Conservation (phyloP, 2,113 vertebrate genomes). For the Speoplatyrhinus poulsoni region DNA sequence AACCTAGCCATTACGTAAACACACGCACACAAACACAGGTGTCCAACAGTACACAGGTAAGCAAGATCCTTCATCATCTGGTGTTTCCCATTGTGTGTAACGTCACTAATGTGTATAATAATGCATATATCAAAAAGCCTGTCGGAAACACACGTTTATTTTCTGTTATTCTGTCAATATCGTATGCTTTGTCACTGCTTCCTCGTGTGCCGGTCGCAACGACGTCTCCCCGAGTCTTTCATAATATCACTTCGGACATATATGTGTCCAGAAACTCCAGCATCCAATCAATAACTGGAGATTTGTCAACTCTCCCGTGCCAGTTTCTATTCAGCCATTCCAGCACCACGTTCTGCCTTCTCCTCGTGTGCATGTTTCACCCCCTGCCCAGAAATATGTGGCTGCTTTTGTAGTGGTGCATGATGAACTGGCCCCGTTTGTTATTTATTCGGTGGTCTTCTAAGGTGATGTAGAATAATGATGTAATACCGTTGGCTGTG, state of each 20-base stretch:
- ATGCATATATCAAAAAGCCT: conserved; percentile 37
- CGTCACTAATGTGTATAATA: no score
- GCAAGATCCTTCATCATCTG: not conserved
- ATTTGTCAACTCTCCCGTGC: conserved; percentile 61
- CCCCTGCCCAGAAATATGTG: conserved; percentile 37
- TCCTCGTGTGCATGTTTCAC: conserved; percentile 32
- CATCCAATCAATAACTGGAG: conserved; percentile 60
- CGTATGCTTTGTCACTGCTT: conserved; percentile 57
- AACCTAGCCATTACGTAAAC: conserved; percentile 1
- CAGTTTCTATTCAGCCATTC: not conserved
- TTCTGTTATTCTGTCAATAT: conserved; percentile 6
- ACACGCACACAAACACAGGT: conserved; percentile 14
- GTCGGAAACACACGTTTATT: conserved; percentile 28
- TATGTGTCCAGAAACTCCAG: conserved; percentile 53
- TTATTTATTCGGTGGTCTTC: conserved; percentile 39
- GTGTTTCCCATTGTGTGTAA: no score
- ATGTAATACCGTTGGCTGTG: conserved; percentile 4
- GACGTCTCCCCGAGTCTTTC: conserved; percentile 34
- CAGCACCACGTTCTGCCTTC: conserved; percentile 3
- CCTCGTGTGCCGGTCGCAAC: conserved; percentile 14
- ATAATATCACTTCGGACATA: conserved; percentile 45
- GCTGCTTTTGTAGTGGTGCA: conserved; percentile 3
- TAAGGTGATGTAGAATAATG: conserved; percentile 35
- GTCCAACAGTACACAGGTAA: conserved; percentile 21
- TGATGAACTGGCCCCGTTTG: conserved; percentile 16